Base-by-base conservation (phyloP, 2,113 vertebrate species). In the Rhombomys opimus region DNA sequence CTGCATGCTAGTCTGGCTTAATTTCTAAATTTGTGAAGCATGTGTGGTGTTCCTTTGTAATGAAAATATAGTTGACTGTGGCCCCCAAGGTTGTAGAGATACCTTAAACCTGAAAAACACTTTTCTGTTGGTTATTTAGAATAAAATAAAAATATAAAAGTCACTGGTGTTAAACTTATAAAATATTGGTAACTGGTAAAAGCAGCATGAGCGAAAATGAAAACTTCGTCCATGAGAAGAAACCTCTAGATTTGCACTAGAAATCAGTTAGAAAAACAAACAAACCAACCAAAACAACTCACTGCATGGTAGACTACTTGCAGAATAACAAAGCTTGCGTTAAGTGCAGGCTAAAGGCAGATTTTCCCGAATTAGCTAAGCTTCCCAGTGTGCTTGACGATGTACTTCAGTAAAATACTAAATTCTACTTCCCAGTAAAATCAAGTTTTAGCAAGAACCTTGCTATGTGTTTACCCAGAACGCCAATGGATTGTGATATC, bases 141-240 rank as follows among this genome's bases (percentile, higher is more conserved):
- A 9, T 95, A 61, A 96, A 86, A 91, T 65, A 77, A 77, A 95
- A 75, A 50, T 46, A 82, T 7, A 54, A 67, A 89, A 73, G 20
- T 0, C 3, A 70, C 17, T 23, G 82, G n/a, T 52, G 4, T 70
- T 82, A 46, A 25, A n/a, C 20, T 46, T 65, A 32, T 82, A 89
- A 91, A 85, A 73, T 63, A 59, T 15, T 23, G 5, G 13, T 65
- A 82, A 87, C 7, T 22, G 7, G 18, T n/a, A 59, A 13, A 8
- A 6, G 10, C 54, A 23, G 1, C 5, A 27, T 65, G 50, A 54
- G 35, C 32, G 68, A 87, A 75, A 14, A 57, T 8, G 30, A 70
- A 5, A n/a, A 3, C 12, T 38, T 20, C 23, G 63, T 90, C 61
- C 68, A 50, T 38, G 27, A 6, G 41, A 85, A 54, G 35, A 27